Base-by-base conservation (phyloP, 2,113 vertebrate species). In the Murina feae region DNA sequence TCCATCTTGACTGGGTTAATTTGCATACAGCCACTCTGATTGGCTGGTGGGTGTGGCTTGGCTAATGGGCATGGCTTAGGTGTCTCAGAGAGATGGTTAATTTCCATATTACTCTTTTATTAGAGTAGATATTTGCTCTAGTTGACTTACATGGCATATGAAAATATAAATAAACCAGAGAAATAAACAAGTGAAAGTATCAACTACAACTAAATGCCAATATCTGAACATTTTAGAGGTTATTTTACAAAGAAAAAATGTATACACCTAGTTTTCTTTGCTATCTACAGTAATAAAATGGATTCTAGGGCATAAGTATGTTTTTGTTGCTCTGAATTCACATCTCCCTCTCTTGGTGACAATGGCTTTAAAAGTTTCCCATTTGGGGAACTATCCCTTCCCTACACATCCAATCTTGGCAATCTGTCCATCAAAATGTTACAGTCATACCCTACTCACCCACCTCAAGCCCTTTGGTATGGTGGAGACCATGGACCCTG, bases 141-240 rank as follows among this genome's bases (percentile, higher is more conserved):
- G 51, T 53, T 87, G 51, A 76, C 6, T 80, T 93, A 42, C 90
- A 92, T 91, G 68, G 37, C 12, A 60, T 95, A 88, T 30, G 11
- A 71, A n/a, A 93, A 72, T 71, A 58, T 93, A 86, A 83, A 86
- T 75, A 75, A 93, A 37, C 92, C 83, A 49, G 23, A 78, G 20
- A 84, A 93, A 91, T 16, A 60, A 85, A 71, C 18, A 66, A 83
- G 30, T 83, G 44, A 87, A 90, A 76, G 9, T 39, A 63, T 49
- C 39, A 80, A 44, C 44, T 53, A 74, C 85, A 23, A 82, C 87
- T 84, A 28, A 68, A 53, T 74, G 37, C 58, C 49, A 86, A 71
- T 13, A 91, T 63, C 30, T 84, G 35, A 88, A 39, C 69, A 17
- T 71, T 87, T 93, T 32, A 0, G 30, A 76, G 58, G n/a, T 84